phyloP scores from a whole-genome alignment of 2,113 vertebrate genomes.

The Cebidichthys violaceus region DNA sequence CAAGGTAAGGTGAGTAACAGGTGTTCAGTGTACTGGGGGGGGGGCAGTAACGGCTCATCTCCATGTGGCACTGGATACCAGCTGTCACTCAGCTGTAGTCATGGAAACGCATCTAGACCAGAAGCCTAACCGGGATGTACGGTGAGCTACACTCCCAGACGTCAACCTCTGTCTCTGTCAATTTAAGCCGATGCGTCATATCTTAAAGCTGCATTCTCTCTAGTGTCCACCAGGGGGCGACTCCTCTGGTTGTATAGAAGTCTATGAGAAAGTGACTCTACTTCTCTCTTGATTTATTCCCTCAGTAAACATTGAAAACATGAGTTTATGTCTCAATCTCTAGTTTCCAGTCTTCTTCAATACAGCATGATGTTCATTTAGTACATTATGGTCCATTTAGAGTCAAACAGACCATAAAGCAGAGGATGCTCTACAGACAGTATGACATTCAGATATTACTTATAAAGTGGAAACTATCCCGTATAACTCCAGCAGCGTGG shows the following conservation, averaged over 20 bases:
- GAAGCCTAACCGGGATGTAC: not conserved
- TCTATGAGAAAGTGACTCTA: too few species aligned
- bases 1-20: conserved; percentile 5
- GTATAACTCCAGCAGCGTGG: not conserved
- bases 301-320: too few species aligned
- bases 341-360: too few species aligned
- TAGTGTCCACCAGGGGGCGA: too few species aligned
- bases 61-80: not conserved
- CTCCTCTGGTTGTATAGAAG: too few species aligned
- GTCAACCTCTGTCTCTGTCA: not conserved
- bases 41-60: not conserved
- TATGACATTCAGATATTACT: not conserved
- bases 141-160: not conserved
- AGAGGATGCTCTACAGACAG: not conserved
- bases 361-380: too few species aligned
- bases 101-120: not conserved
- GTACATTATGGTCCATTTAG: too few species aligned
- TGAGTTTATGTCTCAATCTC: too few species aligned
- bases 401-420: too few species aligned
- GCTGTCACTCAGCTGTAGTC: not conserved
- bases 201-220: not conserved
- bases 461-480: not conserved
- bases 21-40: not conserved
- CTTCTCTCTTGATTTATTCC: too few species aligned
- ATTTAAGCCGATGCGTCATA: not conserved